Base-by-base conservation (phyloP, 2,888 invertebrate species). In the Latrodectus elegans region DNA sequence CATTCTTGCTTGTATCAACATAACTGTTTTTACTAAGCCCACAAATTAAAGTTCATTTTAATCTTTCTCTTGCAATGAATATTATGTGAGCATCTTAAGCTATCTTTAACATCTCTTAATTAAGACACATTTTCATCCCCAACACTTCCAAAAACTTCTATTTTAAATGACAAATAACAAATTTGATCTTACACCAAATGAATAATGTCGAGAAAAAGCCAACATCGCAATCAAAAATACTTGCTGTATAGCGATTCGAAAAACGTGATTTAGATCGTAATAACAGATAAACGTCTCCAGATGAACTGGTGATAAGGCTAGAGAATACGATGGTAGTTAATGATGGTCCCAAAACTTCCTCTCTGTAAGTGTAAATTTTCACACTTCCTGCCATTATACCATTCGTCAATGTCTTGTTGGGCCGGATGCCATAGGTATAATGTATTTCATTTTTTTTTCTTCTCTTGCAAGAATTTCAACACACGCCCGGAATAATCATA, bases 341-440 rank as follows among this genome's bases (percentile, higher is more conserved):
- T 84, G 77, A 84, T 84, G 84, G 72, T 78, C 38, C 73, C 65
- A 55, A 53, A 67, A 60, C 80, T 74, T 81, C 70, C 75, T 81
- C 80, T 86, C 80, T 76, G 75, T 86, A 86, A 86, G 86, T 81
- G 86, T 86, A 86, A 80, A 86, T 86, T 86, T 86, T 86, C 86
- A 86, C 86, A 86, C 86, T 86, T 86, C 80, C 86, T 80, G 76
- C 65, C 79, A 81, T 86, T 86, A 86, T 81, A 81, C 80, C 86
- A 81, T 86, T 86, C 38, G 76, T 77, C 80, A 79, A 49, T 80
- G 79, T 85, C 85, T 85, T 12, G 38, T 76, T 52, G 26, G 70
- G 49, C 15, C 22, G 38, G 26, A 15, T 70, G 12, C 49, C 26
- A 26, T 11, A 15, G n/a, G 12, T 15, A 15, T 15, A 60, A 10